These are phyloP conservation scores for Chelidonichthys spinosus DNA, from an alignment of 2,797 vertebrate genomes.

Conservation along the genomic window DNA sequence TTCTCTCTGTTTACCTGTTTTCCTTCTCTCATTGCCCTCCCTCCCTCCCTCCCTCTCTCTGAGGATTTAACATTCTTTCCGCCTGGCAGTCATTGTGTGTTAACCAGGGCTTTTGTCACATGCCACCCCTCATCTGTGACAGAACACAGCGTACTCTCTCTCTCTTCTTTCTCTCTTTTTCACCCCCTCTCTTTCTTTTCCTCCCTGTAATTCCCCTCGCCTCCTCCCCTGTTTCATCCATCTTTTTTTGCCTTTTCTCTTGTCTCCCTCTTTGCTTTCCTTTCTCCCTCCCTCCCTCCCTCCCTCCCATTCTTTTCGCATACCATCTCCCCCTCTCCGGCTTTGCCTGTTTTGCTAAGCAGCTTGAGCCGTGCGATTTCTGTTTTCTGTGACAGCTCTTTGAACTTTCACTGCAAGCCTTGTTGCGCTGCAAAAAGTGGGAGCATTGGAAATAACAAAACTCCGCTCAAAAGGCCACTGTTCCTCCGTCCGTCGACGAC, in stretches of 20 bases:
- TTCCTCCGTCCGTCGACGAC: neutral
- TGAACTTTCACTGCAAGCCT: slow-evolving; percentile 38
- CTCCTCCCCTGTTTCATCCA: slow-evolving; percentile 5
- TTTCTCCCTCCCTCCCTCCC: neutral
- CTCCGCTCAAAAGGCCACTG: slow-evolving; percentile 3
- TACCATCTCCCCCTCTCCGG: slow-evolving; percentile 17
- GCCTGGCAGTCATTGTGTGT: slow-evolving; percentile 76
- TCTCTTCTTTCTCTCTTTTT: slow-evolving; percentile 9
- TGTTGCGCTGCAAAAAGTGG: slow-evolving; percentile 53
- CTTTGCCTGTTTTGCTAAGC: slow-evolving; percentile 53
- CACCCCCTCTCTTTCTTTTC: slow-evolving; percentile 27
- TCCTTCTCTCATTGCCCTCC: slow-evolving; percentile 20
- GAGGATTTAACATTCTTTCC: slow-evolving; percentile 86
- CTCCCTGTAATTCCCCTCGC: neutral
- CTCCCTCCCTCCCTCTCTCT: slow-evolving; percentile 31
- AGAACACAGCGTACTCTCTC: slow-evolving; percentile 44
- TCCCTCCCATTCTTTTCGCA: neutral
- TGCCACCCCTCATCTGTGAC: slow-evolving; percentile 67
- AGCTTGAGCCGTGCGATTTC: slow-evolving; percentile 44
- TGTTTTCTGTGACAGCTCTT: slow-evolving; percentile 48
- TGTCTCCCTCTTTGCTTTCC: neutral
- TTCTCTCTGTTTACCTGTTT: slow-evolving; percentile 61
- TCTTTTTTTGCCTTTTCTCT: slow-evolving; percentile 4
- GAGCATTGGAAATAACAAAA: slow-evolving; percentile 38
- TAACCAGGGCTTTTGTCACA: slow-evolving; percentile 81